Evolutionary conservation across 2,113 vertebrate species (phyloP).

Genomic region (Rhipidura dahli): DNA sequence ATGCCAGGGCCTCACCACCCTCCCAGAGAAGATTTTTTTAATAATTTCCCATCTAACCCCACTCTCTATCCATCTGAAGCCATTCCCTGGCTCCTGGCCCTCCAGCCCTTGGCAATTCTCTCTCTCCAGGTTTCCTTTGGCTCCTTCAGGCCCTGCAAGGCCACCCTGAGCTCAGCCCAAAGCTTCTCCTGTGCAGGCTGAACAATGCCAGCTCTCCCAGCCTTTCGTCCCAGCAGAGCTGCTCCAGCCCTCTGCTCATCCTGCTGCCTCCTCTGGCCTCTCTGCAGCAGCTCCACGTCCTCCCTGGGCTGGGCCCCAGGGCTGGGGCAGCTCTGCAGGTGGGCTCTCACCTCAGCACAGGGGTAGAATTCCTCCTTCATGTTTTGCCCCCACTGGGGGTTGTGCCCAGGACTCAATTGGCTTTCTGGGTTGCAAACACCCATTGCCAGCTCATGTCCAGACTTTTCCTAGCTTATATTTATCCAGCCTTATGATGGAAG

Average conservation of each 20-base stretch:
- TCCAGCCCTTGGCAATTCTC: not conserved
- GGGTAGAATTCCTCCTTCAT: not conserved
- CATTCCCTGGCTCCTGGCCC: not conserved
- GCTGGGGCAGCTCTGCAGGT: not conserved
- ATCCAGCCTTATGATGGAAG: not conserved
- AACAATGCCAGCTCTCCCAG: too few species aligned
- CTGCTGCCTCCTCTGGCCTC: not conserved
- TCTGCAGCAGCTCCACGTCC: not conserved
- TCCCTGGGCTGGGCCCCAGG: not conserved
- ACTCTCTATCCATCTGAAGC: rapidly evolving
- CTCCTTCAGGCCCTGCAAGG: not conserved
- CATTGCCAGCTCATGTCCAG: not conserved
- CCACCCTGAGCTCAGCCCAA: not conserved
- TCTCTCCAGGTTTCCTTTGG: rapidly evolving
- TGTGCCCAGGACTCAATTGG: not conserved
- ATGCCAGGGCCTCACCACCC: rapidly evolving
- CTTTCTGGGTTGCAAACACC: not conserved
- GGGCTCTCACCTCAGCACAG: not conserved
- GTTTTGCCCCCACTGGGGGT: rapidly evolving
- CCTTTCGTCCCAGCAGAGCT: too few species aligned
- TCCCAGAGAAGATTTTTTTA: rapidly evolving
- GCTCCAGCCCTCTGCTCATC: too few species aligned
- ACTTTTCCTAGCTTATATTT: not conserved
- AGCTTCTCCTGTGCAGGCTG: not conserved
- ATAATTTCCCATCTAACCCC: rapidly evolving